Evolutionary conservation across 1,140 invertebrate species (phyloP), one percentile per base, ranked within the genome.

Genomic region (Drosophila nigrodunni): DNA sequence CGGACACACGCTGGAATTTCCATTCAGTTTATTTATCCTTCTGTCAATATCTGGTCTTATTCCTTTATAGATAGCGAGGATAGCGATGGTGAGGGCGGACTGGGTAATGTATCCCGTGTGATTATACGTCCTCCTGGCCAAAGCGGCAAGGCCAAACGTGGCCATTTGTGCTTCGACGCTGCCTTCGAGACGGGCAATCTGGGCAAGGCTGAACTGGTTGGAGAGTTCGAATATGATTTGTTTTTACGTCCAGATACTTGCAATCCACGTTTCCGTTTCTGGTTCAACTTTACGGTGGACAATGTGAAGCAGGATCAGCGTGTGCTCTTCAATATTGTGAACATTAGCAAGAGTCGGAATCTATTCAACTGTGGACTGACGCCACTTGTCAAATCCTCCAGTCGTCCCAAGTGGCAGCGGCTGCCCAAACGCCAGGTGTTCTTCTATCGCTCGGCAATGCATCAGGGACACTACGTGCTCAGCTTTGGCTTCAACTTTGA

Each of bases 201-300:
- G 11, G 98, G 98, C 4, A 94, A 97, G 54, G 98, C 99, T 3
- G 98, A 99, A 91, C 95, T 98, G 68, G 95, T 99, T 69, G 97
- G 96, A 1, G 98, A 99, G 86, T 96, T 96, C 91, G 98, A 99
- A 92, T 99, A 99, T 93, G 98, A 99, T 93, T 94, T 99, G 7
- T 99, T 97, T 93, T 96, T 99, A 43, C 94, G 98, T 52, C 98
- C 98, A 0, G 98, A 99, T 92, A 99, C 98, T 0, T 99, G 98
- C 92, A 98, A 98, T 92, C 98, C 98, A 0, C 94, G 97, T 35
- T 95, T 97, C 61, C 94, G 98, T 44, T 95, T 99, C 66, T 99
- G 98, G 98, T 99, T 99, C 92, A 98, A 99, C 93, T 99, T 99
- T 90, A 98, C 97, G 0, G 98, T 99, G 9, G 98, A 99, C 92